These are phyloP conservation scores for Condylostylus longicornis DNA, from an alignment of 1,140 invertebrate genomes.

Conservation along the genomic window DNA sequence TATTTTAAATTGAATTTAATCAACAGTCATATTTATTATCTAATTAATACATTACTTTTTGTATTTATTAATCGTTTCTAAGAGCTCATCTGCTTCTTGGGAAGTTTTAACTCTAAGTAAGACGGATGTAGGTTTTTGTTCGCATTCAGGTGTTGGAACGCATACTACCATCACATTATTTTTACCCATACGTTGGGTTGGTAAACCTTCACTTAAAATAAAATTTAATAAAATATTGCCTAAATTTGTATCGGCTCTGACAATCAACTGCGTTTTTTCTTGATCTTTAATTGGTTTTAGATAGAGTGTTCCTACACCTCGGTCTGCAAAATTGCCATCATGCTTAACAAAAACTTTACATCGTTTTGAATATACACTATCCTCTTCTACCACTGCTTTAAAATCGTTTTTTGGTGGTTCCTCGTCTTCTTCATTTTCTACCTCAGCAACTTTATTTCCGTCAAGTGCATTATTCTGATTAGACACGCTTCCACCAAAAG, in stretches of 20 bases:
- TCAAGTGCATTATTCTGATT: no score
- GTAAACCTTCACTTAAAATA: slow-evolving; percentile 49
- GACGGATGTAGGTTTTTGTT: slow-evolving; percentile 55
- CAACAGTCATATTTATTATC: no score
- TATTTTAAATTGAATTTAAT: no score
- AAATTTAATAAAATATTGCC: slow-evolving; percentile 83
- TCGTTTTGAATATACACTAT: slow-evolving; percentile 66
- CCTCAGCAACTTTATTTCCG: no score
- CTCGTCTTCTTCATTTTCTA: no score
- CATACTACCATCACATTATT: slow-evolving; percentile 81
- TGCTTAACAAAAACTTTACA: slow-evolving; percentile 88
- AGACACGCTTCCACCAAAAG: no score
- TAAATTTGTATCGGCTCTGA: slow-evolving; percentile 73
- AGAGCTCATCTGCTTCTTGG: slow-evolving; percentile 69
- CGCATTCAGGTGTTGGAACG: slow-evolving; percentile 55
- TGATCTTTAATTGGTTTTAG: slow-evolving; percentile 63
- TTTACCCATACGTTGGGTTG: slow-evolving; percentile 69
- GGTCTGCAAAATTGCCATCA: slow-evolving; percentile 58
- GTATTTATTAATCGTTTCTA: slow-evolving; percentile 57
- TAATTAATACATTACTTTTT: no score
- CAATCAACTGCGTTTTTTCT: slow-evolving; percentile 66
- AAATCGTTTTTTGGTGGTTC: no score
- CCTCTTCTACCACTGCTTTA: slow-evolving; percentile 74
- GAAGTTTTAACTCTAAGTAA: slow-evolving; percentile 74
- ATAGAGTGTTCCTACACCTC: slow-evolving; percentile 73